Evolutionary conservation across 2,113 vertebrate species (phyloP).

Genomic region (Vulpes vulpes): DNA sequence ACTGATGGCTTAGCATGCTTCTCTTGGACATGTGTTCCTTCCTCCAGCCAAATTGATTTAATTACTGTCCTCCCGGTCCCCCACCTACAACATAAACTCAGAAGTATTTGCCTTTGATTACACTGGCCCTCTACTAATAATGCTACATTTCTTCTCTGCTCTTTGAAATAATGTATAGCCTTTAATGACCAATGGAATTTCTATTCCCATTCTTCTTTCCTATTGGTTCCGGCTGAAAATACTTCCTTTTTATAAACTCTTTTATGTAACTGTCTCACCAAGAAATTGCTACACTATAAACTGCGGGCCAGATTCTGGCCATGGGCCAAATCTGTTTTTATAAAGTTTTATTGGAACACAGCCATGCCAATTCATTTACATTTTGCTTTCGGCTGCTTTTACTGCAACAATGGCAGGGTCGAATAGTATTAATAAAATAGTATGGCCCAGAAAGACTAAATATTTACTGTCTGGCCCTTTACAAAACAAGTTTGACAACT

Average conservation of each 20-base stretch:
- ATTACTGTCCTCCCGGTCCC: background rate
- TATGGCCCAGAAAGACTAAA: background rate
- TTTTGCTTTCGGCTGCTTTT: background rate
- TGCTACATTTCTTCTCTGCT: conserved; percentile 20
- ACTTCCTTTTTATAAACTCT: conserved; percentile 28
- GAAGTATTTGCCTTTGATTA: background rate
- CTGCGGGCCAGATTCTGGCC: background rate
- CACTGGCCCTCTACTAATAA: background rate
- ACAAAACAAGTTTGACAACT: background rate
- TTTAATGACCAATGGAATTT: conserved; percentile 11
- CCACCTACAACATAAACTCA: background rate
- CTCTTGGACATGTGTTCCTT: background rate
- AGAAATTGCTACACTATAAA: background rate
- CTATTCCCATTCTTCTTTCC: background rate
- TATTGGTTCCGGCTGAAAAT: conserved; percentile 8
- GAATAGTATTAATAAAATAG: background rate
- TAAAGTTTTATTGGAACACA: conserved; percentile 48
- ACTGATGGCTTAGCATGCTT: background rate
- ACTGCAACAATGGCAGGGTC: background rate
- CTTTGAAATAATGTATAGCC: conserved; percentile 34
- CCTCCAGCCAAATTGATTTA: background rate
- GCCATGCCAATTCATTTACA: background rate
- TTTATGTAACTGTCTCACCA: background rate
- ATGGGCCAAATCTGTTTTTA: background rate
- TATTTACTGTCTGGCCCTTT: background rate